Base-by-base conservation (phyloP, 2,797 vertebrate species). In the Notolabrus celidotus region DNA sequence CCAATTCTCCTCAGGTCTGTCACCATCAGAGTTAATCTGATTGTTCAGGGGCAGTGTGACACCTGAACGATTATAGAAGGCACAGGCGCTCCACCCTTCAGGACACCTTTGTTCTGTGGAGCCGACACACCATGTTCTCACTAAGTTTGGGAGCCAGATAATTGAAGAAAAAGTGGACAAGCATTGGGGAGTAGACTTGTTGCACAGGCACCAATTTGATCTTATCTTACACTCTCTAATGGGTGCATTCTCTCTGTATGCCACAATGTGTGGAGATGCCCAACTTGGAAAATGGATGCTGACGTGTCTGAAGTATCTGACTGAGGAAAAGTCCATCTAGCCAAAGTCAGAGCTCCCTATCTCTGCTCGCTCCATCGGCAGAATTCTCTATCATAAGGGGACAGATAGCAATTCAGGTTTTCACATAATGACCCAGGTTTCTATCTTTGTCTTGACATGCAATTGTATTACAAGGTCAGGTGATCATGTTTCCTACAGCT, bases 111-210 rank as follows among this genome's bases (percentile, higher is more conserved):
- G 12, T 42, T 61, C 25, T 19, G 41, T 38, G 25, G n/a, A 43
- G 3, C 31, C 39, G 15, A 34, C 23, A 31, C 39, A n/a, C 43
- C 34, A 61, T 55, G 8, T 47, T 63, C 47, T 38, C n/a, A 7
- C 10, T n/a, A 38, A 20, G 23, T 29, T 65, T 65, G 56, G 19
- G 19, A 34, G 43, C 22, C 38, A 42, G 41, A 22, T 39, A 41
- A 79, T 61, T 61, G 56, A 14, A 17, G n/a, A n/a, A 39, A 63
- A 46, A 39, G 25, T 49, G 25, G 38, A 23, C 29, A 14, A 43
- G 8, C 17, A 55, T 25, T 34, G 8, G 15, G 50, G 34, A 55
- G 4, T 29, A 51, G 45, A 52, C 16, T 29, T 46, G 5, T 34
- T 31, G 15, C 34, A 41, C 17, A 36, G 20, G 38, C 14, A 42